A percentile compares a stretch with the other conserved stretches of the same genome.
These are phyloP conservation scores for Cyclopterus lumpus DNA, from an alignment of 2,797 vertebrate genomes.

Conservation along the genomic window DNA sequence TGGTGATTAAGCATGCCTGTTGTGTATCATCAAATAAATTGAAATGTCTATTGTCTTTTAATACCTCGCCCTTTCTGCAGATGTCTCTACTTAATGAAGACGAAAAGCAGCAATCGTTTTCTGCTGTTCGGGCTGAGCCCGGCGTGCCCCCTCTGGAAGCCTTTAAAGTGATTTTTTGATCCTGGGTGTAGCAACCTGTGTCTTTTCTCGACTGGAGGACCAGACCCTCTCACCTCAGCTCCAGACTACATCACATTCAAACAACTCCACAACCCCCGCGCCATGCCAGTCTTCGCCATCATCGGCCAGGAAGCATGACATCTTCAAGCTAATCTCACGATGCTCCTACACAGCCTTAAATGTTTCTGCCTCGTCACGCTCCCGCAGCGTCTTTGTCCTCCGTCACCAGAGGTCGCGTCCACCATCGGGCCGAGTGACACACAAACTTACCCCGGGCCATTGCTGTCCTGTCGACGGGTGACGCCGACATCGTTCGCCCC, in stretches of 20 bases:
- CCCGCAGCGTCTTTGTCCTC: neutral
- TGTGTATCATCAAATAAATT: neutral
- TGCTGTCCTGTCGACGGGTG: conserved; percentile 92
- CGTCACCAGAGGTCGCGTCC: conserved; percentile 24
- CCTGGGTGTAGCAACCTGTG: neutral
- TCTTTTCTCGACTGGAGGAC: conserved; percentile 10
- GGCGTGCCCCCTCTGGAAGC: neutral
- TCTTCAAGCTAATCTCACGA: neutral
- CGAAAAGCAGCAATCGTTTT: neutral
- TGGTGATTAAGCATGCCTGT: neutral
- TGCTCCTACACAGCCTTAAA: neutral
- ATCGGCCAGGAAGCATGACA: neutral
- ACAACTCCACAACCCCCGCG: neutral
- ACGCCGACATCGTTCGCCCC: conserved; percentile 82
- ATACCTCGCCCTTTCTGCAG: neutral
- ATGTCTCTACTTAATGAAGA: neutral
- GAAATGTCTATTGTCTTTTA: neutral
- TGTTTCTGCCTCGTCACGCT: conserved; percentile 22
- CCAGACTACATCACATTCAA: conserved; percentile 39
- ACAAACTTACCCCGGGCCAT: conserved; percentile 91
- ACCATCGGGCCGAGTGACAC: neutral
- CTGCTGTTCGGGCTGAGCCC: neutral
- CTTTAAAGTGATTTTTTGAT: conserved; percentile 7
- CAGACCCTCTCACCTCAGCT: conserved; percentile 33
- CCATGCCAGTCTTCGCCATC: conserved; percentile 7